Evolutionary conservation across 2,113 vertebrate genomes (phyloP), one percentile per base, ranked within the genome.

Genomic region (Oncorhynchus kisutch): DNA sequence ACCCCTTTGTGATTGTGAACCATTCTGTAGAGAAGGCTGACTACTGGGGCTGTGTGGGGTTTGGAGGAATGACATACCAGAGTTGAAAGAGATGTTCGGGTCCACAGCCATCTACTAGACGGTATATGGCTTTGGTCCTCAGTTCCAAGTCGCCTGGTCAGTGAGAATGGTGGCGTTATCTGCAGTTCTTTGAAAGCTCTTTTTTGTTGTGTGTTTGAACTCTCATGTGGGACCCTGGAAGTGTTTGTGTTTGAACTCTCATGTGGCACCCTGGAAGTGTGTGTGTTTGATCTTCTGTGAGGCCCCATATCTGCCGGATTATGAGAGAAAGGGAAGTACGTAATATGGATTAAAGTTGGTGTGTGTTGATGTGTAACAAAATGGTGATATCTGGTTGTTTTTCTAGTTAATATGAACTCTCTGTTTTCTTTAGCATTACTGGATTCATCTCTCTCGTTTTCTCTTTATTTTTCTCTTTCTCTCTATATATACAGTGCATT

Each of bases 141-240:
- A 67, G 66, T 27, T 31, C 69, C 24, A 20, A 45, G 72, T 25
- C 54, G 51, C 60, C 59, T 20, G 59, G 79, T 73, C 60, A 77
- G 76, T 45, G 74, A 5, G 67, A 51, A 67, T 48, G 1, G 64
- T 25, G 4, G 71, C 11, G 73, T 60, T 49, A 45, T 51, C 6
- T 31, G 65, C n/a, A 39, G 65, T 60, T 65, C n/a, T 73, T 67
- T 71, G 39, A 75, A 60, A 75, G 57, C 22, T 24, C 3, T 16
- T 45, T 4, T 60, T 29, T 75, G 20, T 51, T 51, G 5, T 51
- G 69, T 71, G 18, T 22, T n/a, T 64, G 2, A 64, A 9, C 20
- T 64, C 60, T 64, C 16, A 11, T 64, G 20, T n/a, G n/a, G 16
- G 24, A 16, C n/a, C 4, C 4, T 6, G 14, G 57, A 20, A n/a